A percentile compares a stretch with the other conserved stretches of the same genome.
Conservation (phyloP, 2,888 invertebrate genomes). For the Mongoloraphidia duomilia region DNA sequence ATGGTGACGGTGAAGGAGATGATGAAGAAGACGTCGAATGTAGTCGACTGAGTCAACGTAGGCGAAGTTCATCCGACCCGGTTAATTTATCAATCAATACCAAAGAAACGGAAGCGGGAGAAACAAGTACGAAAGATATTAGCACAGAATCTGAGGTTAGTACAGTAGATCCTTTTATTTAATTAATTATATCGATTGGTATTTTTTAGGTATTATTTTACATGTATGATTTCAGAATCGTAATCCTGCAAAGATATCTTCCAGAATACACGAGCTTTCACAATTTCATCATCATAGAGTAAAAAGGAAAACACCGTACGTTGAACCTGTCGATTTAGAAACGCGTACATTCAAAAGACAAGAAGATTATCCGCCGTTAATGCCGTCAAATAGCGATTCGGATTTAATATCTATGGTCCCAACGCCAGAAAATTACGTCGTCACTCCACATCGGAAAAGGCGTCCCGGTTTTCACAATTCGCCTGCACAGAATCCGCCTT, state of each 20-base stretch:
- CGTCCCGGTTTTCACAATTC: constrained; percentile 78
- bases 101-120: constrained; percentile 40
- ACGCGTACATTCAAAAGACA: constrained; percentile 46
- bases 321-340: constrained; percentile 56
- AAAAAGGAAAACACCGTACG: constrained; percentile 47
- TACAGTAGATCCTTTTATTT: constrained; percentile 5
- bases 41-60: constrained; percentile 37
- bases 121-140: constrained; percentile 22
- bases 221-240: no score
- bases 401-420: constrained; percentile 55
- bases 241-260: constrained; percentile 36
- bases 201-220: no score
- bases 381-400: constrained; percentile 46
- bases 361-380: constrained; percentile 50
- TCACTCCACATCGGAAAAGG: constrained; percentile 74
- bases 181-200: no score
- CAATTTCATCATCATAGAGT: constrained; percentile 33
- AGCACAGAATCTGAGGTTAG: constrained; percentile 23
- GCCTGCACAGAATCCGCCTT: constrained; percentile 75
- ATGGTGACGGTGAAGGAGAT: constrained; percentile 29
- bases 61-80: constrained; percentile 65
- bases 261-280: constrained; percentile 39
- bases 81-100: constrained; percentile 61
- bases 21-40: constrained; percentile 23
- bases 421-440: constrained; percentile 67